A percentile compares a stretch with the other conserved stretches of the same genome.
Conservation (phyloP, 53 echinoderm and acorn worm genomes). For the Luidia sarsii region DNA sequence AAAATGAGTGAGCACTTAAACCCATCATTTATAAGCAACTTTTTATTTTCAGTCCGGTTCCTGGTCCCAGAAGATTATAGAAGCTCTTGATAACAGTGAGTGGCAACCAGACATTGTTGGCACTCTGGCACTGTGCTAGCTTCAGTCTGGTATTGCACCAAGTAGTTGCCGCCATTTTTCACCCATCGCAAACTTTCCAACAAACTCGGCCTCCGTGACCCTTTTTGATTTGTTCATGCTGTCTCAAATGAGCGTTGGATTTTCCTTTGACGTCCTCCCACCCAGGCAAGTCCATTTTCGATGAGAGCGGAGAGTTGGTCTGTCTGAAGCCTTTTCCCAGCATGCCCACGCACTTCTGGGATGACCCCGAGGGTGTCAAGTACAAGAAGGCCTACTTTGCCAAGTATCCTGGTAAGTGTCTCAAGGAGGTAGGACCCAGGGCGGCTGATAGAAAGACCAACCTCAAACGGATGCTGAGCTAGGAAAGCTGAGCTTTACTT, state of each 20-base stretch:
- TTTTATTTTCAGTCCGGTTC: too few relatives aligned
- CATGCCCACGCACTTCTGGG: slow-evolving; percentile 99
- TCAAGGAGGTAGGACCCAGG: too few relatives aligned
- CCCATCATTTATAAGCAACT: too few relatives aligned
- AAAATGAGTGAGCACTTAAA: too few relatives aligned
- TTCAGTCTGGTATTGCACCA: background rate
- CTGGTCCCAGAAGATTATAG: too few relatives aligned
- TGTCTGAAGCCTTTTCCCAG: slow-evolving; percentile 95
- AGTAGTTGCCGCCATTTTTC: background rate
- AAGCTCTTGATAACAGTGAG: too few relatives aligned
- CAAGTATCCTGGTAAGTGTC: slow-evolving; percentile 77
- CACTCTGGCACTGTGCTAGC: too few relatives aligned
- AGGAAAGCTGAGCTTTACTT: too few relatives aligned
- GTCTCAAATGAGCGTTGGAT: background rate
- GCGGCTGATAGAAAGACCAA: too few relatives aligned
- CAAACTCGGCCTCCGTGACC: background rate
- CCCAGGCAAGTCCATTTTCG: slow-evolving; percentile 82
- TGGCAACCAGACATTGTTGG: too few relatives aligned
- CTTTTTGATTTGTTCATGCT: background rate
- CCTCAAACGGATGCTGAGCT: too few relatives aligned
- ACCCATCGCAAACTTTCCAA: background rate
- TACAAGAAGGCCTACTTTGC: slow-evolving; percentile 98
- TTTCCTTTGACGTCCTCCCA: background rate
- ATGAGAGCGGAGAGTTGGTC: slow-evolving; percentile 92
- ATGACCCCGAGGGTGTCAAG: slow-evolving; percentile 86